Evolutionary conservation across 2,113 vertebrate genomes (phyloP).

Genomic region (Odocoileus hemionus): DNA sequence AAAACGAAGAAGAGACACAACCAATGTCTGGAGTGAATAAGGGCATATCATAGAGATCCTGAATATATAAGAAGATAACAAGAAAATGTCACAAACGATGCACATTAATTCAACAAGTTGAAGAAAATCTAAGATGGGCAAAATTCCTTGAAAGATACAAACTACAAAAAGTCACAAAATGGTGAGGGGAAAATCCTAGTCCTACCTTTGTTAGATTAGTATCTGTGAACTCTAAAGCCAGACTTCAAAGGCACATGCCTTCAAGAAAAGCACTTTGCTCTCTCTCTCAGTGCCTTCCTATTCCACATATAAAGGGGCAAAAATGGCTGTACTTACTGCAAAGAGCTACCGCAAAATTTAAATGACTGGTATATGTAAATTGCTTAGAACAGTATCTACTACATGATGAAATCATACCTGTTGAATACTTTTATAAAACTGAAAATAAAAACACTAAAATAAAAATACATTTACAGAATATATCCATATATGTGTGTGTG

Average conservation of each 20-base stretch:
- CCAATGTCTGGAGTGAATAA: neutral
- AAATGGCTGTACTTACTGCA: neutral
- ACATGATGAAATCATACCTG: neutral
- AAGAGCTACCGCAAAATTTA: neutral
- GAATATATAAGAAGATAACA: neutral
- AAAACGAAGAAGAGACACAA: neutral
- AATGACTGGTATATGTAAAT: neutral
- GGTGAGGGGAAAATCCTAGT: neutral
- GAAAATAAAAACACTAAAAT: neutral
- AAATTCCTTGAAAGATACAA: neutral
- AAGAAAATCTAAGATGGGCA: neutral
- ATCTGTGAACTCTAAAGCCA: neutral
- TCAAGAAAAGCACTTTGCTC: neutral
- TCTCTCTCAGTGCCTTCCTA: neutral
- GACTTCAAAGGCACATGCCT: neutral
- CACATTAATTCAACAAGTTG: neutral
- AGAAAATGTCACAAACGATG: neutral
- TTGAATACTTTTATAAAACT: neutral
- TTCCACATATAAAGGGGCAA: neutral
- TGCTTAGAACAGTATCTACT: neutral
- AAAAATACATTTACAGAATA: neutral
- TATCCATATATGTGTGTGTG: neutral
- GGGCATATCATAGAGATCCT: neutral
- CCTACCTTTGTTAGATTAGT: neutral
- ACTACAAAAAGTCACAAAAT: neutral